Base-by-base conservation (phyloP, 2,113 vertebrate species). In the Galeopterus variegatus region DNA sequence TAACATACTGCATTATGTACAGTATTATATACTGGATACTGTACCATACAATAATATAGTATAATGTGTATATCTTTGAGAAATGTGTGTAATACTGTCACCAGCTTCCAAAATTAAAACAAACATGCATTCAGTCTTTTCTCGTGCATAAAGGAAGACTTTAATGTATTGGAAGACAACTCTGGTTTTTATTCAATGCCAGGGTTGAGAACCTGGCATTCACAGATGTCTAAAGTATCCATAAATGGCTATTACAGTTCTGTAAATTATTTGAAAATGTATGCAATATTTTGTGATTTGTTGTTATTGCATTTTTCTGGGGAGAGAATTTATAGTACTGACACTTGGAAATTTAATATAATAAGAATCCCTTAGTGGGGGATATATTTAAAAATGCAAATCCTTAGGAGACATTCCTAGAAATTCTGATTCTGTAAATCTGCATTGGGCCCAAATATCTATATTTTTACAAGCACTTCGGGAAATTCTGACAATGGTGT, bases 311-410 rank as follows among this genome's bases (percentile, higher is more conserved):
- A 69, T 70, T 84, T 67, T 87, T 52, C 70, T 89, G 33, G n/a
- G 26, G 13, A 96, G 21, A 81, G 31, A 85, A 72, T 76, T 96
- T 80, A 50, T 31, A 67, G 3, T 5, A 26, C 6, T 15, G 14
- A 64, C 15, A 85, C 31, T 83, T 83, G 84, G 48, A 52, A 90
- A 58, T 65, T 70, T 94, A 83, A 67, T 31, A 14, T 50, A 10
- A 41, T 75, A 58, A 86, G 48, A 65, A 79, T 72, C 21, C 33
- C 10, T 85, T 48, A 3, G 5, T 52, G 5, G 41, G 48, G 4
- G 14, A 3, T 33, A 14, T 52, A 18, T 73, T 73, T 83, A 36
- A 79, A 73, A 94, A 54, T 56, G 36, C 10, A 54, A 26, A 64
- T 62, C 93, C 31, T 72, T 45, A 33, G 12, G 23, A 33, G 2